These are phyloP conservation scores for Cybosia mesomella DNA, from an alignment of 2,888 invertebrate species.

Conservation along the genomic window DNA sequence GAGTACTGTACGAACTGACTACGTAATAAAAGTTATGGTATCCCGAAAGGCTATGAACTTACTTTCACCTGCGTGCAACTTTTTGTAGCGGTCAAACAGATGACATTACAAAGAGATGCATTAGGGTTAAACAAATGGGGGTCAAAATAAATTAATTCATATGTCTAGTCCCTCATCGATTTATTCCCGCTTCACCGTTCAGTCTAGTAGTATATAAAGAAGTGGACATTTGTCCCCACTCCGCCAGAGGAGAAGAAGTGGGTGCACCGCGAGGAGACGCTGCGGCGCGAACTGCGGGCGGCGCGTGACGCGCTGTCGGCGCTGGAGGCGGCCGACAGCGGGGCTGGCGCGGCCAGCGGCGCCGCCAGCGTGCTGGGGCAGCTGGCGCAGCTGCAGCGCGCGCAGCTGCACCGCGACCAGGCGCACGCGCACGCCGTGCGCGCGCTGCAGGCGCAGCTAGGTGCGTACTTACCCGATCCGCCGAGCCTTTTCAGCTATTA, in stretches of 20 bases:
- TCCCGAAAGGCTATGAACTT: too few relatives aligned
- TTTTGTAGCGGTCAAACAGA: too few relatives aligned
- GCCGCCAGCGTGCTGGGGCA: slow-evolving; percentile 69
- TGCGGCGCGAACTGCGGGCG: slow-evolving; percentile 69
- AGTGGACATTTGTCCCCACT: not conserved
- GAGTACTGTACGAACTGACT: too few relatives aligned
- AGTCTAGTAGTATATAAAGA: too few relatives aligned
- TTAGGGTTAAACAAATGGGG: too few relatives aligned
- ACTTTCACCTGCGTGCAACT: too few relatives aligned
- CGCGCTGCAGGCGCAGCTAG: slow-evolving; percentile 41
- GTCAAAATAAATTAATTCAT: too few relatives aligned
- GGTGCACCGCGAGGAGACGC: slow-evolving; percentile 69
- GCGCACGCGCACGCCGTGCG: slow-evolving; percentile 55
- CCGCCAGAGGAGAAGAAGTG: slow-evolving; percentile 77
- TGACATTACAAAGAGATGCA: too few relatives aligned
- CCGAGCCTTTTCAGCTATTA: too few relatives aligned
- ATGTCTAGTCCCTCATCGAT: too few relatives aligned
- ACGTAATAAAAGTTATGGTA: too few relatives aligned
- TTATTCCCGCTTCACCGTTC: too few relatives aligned
- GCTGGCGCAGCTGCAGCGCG: not conserved
- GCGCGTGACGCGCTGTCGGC: slow-evolving; percentile 57
- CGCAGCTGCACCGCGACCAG: slow-evolving; percentile 64
- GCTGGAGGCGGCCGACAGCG: slow-evolving; percentile 40
- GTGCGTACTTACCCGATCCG: slow-evolving; percentile 48
- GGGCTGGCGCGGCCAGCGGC: slow-evolving; percentile 71